Conservation (phyloP, 2,113 vertebrate species). For the Brienomyrus longianalis region DNA sequence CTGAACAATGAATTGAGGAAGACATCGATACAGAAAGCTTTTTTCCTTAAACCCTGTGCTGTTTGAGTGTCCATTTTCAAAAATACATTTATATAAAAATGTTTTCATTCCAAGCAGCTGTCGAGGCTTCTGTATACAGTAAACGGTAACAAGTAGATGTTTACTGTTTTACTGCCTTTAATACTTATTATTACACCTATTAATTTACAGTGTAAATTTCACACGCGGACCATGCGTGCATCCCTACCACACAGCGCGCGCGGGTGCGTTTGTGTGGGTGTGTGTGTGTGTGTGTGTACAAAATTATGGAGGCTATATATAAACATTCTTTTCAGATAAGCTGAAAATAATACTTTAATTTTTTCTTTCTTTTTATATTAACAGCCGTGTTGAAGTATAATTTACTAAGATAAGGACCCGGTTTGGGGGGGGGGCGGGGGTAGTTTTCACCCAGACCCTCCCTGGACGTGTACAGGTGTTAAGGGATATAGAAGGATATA, state of each 20-base stretch:
- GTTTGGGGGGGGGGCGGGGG: not conserved
- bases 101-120: not conserved
- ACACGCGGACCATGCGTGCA: not conserved
- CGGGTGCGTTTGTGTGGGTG: not conserved
- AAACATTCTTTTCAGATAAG: not conserved
- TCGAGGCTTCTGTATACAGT: not conserved
- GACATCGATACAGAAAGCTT: conserved; percentile 31
- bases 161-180: not conserved
- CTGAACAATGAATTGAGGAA: conserved; percentile 37
- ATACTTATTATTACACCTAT: not conserved
- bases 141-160: not conserved
- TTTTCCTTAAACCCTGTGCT: not conserved
- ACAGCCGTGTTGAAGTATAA: not conserved
- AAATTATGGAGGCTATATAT: not conserved
- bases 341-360: not conserved
- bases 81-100: not conserved
- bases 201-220: not conserved
- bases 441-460: not conserved
- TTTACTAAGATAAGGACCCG: not conserved
- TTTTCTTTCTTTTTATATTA: not conserved
- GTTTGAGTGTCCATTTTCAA: not conserved
- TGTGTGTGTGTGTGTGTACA: not conserved
- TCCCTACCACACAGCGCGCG: not conserved
- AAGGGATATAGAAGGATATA: not conserved
- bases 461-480: not conserved